Evolutionary conservation across 2,797 vertebrate species (phyloP).

Genomic region (Acipenser ruthenus): DNA sequence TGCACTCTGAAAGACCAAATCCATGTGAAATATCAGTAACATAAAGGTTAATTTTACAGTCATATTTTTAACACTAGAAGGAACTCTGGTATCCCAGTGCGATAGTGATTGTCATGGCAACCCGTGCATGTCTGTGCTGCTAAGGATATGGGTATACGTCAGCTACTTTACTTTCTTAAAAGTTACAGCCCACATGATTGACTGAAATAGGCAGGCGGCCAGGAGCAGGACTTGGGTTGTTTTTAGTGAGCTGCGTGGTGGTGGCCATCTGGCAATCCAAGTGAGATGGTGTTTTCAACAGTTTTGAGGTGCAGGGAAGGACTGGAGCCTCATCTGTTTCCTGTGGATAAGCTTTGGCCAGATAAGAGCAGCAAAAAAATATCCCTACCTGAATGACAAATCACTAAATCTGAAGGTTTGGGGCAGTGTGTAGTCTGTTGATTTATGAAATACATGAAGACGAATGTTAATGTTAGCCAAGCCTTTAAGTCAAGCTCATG

Average conservation of each 20-base stretch:
- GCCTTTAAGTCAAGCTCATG: not conserved
- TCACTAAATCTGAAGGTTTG: constrained; percentile 25
- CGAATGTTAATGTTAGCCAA: not conserved
- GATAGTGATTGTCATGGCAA: not conserved
- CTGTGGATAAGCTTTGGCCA: constrained; percentile 92
- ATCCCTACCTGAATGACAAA: constrained; percentile 63
- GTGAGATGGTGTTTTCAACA: constrained; percentile 85
- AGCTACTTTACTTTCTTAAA: constrained; percentile 38
- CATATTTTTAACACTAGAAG: no score
- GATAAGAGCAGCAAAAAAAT: constrained; percentile 70
- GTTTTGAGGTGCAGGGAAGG: constrained; percentile 90
- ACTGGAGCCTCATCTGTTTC: constrained; percentile 97
- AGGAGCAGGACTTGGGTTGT: constrained; percentile 73
- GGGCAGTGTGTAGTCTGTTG: not conserved
- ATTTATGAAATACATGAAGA: not conserved
- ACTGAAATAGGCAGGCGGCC: constrained; percentile 75
- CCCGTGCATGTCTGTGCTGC: constrained; percentile 2
- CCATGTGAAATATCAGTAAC: no score
- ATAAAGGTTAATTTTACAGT: no score
- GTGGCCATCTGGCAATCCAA: constrained; percentile 77
- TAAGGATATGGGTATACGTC: constrained; percentile 25
- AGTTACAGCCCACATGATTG: constrained; percentile 57
- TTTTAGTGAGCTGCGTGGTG: constrained; percentile 80
- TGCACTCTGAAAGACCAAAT: no score
- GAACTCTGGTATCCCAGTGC: no score